Percentiles rank a stretch among this genome's conserved stretches.
Evolutionary conservation across 2,797 vertebrate species (phyloP).

Genomic region (Hephaestus fuliginosus): DNA sequence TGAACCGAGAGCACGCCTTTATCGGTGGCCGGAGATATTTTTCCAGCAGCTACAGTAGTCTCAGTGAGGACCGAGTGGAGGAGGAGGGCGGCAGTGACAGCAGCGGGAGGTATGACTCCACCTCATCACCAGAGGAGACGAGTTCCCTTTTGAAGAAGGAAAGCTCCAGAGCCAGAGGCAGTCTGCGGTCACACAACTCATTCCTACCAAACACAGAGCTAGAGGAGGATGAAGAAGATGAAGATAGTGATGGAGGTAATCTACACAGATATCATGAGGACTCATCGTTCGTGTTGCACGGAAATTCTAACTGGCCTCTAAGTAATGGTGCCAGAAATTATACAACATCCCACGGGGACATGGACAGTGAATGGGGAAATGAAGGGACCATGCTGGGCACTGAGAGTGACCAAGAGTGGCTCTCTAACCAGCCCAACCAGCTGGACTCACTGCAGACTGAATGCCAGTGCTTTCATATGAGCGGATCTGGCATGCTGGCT

Average conservation of each 20-base stretch:
- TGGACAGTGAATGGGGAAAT: conserved; percentile 55
- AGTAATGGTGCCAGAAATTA: conserved; percentile 78
- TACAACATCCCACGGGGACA: conserved; percentile 27
- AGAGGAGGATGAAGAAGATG: conserved; percentile 89
- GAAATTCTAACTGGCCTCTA: conserved; percentile 82
- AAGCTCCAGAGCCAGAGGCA: conserved; percentile 25
- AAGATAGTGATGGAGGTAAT: conserved; percentile 82
- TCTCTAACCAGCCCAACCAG: conserved; percentile 61
- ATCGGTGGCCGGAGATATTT: conserved; percentile 79
- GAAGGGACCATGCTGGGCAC: conserved; percentile 57
- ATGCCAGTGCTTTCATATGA: conserved; percentile 66
- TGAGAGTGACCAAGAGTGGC: conserved; percentile 65
- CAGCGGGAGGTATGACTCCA: conserved; percentile 77
- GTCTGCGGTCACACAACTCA: conserved; percentile 86
- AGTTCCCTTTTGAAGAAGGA: conserved; percentile 55
- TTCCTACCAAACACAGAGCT: conserved; percentile 87
- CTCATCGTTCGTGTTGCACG: conserved; percentile 83
- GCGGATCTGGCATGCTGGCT: conserved; percentile 79
- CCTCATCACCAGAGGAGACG: conserved; percentile 76
- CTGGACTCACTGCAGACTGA: conserved; percentile 79
- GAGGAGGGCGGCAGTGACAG: conserved; percentile 77
- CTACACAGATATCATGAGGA: conserved; percentile 82
- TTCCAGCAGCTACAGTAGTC: conserved; percentile 76
- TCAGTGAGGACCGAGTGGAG: conserved; percentile 74
- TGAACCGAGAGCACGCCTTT: conserved; percentile 86